These are phyloP conservation scores for Lordiphosa collinella DNA, from an alignment of 1,140 invertebrate species.

Conservation along the genomic window DNA sequence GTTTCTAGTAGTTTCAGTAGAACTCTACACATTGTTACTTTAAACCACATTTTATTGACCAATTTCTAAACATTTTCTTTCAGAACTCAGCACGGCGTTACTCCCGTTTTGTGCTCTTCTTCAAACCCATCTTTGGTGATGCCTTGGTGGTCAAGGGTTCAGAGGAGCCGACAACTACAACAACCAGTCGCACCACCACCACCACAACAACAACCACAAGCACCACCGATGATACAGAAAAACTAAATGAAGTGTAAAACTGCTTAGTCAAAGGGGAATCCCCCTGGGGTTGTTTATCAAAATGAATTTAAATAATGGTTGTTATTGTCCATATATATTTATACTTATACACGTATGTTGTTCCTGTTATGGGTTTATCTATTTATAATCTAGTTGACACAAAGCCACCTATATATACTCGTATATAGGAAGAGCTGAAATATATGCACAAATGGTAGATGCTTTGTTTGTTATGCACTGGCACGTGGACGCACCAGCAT, in stretches of 20 bases:
- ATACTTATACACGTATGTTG: slow-evolving; percentile 5
- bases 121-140: slow-evolving; percentile 85
- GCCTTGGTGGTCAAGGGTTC: slow-evolving; percentile 84
- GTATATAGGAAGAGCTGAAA: slow-evolving; percentile 9
- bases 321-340: background rate
- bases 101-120: slow-evolving; percentile 83
- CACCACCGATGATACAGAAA: slow-evolving; percentile 36
- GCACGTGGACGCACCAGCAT: slow-evolving; percentile 48
- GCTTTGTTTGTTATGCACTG: background rate
- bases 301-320: slow-evolving; percentile 2
- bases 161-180: slow-evolving; percentile 81
- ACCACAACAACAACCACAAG: slow-evolving; percentile 43
- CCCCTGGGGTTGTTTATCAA: background rate
- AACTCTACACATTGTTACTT: no score
- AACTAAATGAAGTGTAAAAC: slow-evolving; percentile 46
- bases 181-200: slow-evolving; percentile 68
- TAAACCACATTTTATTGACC: no score
- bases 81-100: slow-evolving; percentile 86
- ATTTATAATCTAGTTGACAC: slow-evolving; percentile 12
- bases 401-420: background rate
- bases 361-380: background rate
- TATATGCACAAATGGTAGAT: slow-evolving; percentile 3
- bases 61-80: slow-evolving; percentile 5
- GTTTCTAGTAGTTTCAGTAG: no score
- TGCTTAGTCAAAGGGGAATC: background rate